Base-by-base conservation (phyloP, 2,888 invertebrate species). In the Diabrotica balteata region DNA sequence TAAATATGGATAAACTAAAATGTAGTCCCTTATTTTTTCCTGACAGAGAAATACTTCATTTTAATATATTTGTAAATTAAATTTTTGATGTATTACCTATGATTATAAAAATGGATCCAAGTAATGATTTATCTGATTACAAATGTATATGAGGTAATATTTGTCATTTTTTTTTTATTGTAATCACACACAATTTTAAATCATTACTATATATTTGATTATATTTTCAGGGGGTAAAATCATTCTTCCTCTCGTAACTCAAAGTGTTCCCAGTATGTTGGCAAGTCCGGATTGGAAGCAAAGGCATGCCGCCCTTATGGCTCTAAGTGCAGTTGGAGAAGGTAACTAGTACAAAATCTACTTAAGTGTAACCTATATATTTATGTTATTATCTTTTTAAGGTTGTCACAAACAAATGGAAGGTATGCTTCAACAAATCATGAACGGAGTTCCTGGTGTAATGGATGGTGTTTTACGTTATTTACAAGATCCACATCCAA, bases 351-450 rank as follows among this genome's bases (percentile, higher is more conserved):
- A 32, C 3, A 4, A 1, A 32, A 32, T 32, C 32, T 32, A 32
- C 3, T 32, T 2, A 32, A 32, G 32, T 32, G 32, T 32, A 2
- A 32, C 32, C 32, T 32, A 32, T 4, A 49, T 10, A 59, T 50
- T 42, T 42, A 32, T 50, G 49, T 17, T 49, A 10, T 42, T 60
- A 11, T 46, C 11, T 47, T 0, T 62, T 22, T 32, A 11, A 63
- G 63, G 99, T 32, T 99, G 98, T 82, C 96, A 97, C 82, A 95
- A 97, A 81, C 96, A 98, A 84, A 99, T 99, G 99, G 97, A 97
- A 83, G 88, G 89, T 62, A 91, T 97, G 88, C 87, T 99, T n/a
- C 92, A 92, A 65, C 93, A 95, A 85, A 93, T 99, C 49, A 93
- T 99, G 85, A 91, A 93, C 52, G 96, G 95, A 50, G 93, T 98